phyloP scores from a whole-genome alignment of 2,888 invertebrate genomes.

The Vanessa cardui region DNA sequence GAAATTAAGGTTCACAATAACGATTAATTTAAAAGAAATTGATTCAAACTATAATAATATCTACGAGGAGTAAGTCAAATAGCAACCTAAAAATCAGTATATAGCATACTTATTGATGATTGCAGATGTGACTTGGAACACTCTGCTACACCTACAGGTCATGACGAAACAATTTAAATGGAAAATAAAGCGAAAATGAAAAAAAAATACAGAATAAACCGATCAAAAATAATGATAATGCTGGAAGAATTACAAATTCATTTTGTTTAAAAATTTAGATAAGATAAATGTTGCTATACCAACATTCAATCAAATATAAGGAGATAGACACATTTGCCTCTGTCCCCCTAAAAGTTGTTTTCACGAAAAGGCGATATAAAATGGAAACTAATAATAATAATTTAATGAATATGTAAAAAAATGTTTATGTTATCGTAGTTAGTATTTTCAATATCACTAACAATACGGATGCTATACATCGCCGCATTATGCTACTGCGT shows the following conservation, averaged over 20 bases:
- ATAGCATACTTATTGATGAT: not conserved
- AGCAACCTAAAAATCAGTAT: not conserved
- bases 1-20: slow-evolving; percentile 20
- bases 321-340: not conserved
- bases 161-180: not conserved
- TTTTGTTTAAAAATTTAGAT: not conserved
- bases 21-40: not conserved
- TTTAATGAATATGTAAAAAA: not conserved
- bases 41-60: not conserved
- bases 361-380: too few relatives aligned
- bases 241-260: not conserved
- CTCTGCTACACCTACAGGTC: not conserved
- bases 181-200: not conserved
- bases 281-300: not conserved
- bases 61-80: not conserved
- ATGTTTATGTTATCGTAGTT: not conserved
- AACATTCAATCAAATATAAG: not conserved
- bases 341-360: too few relatives aligned
- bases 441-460: not conserved
- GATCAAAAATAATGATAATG: not conserved
- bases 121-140: not conserved
- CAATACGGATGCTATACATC: not conserved
- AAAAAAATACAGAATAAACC: not conserved
- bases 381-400: too few relatives aligned
- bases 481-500: not conserved